Base-by-base conservation (phyloP, 23 tunicate genomes). In the Oikopleura vanhoeffeni region DNA sequence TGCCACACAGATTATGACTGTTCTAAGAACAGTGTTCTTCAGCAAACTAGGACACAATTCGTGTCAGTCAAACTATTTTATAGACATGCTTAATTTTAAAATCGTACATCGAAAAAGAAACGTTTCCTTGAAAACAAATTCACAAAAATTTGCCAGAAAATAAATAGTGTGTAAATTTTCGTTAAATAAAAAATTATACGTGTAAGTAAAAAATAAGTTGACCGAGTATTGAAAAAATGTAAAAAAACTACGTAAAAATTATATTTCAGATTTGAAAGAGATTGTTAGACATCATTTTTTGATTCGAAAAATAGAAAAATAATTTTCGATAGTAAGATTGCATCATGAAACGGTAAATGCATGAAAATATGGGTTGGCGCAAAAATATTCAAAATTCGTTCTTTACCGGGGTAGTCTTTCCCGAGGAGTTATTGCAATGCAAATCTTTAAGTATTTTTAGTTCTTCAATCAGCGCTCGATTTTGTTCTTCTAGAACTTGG, bases 401-500 rank as follows among this genome's bases (percentile, higher is more conserved):
- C 24, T 49, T 49, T 8, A 49, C 64, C 64, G 64, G 64, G 18
- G 64, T 49, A 8, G 64, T 49, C 24, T 49, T 49, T 13, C 64
- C 64, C 64, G 64, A 49, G 18, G 64, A 49, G 24, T 49, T 71
- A 30, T 71, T 71, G 79, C 94, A 87, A 71, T 90, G 88, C 90
- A 90, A 87, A 41, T 90, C 94, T 41, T 90, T 90, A 34, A 90
- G 83, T 27, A 84, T 90, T 41, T 90, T 71, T 0, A 90, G 86
- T 67, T 90, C 94, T 39, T 90, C 94, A 39, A 90, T 90, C 4
- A 90, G 87, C 0, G 94, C 90, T 41, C 88, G 88, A 41, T 90
- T 90, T 90, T 90, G 94, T 32, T 87, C 88, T 87, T 90, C 94
- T 41, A 90, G 83, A 36, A 90, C 94, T 76, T 84, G 89, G 33